A percentile compares a stretch with the other conserved stretches of the same genome.
Conservation (phyloP, 2,888 invertebrate genomes). For the Agonopterix arenella region DNA sequence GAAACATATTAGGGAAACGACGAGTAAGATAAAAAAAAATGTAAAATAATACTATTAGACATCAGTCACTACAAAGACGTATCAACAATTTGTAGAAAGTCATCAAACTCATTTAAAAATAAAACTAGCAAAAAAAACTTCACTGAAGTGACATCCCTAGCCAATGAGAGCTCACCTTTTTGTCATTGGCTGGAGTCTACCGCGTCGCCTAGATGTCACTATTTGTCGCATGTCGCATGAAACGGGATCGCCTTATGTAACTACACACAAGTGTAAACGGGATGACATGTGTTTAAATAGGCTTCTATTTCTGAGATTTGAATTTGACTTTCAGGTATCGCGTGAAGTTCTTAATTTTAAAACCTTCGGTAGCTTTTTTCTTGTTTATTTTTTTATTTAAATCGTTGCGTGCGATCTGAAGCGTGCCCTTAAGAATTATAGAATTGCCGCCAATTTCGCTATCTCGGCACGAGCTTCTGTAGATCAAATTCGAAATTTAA, state of each 20-base stretch:
- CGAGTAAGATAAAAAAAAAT: too few relatives aligned
- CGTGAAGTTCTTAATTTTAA: not conserved
- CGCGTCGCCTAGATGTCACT: constrained; percentile 50
- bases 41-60: too few relatives aligned
- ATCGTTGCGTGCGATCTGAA: constrained; percentile 34
- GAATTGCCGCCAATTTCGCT: constrained; percentile 26
- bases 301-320: constrained; percentile 9
- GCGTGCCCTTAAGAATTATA: constrained; percentile 39
- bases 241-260: constrained; percentile 22
- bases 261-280: constrained; percentile 17
- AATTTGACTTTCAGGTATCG: not conserved
- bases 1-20: too few relatives aligned
- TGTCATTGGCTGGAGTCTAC: constrained; percentile 40
- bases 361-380: not conserved
- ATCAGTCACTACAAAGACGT: too few relatives aligned
- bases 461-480: constrained; percentile 53
- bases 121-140: constrained; percentile 1
- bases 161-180: constrained; percentile 37
- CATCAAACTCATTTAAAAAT: too few relatives aligned
- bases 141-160: constrained; percentile 33
- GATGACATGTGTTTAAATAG: constrained; percentile 19
- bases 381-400: not conserved
- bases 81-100: too few relatives aligned
- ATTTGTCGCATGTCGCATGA: constrained; percentile 45
- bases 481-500: constrained; percentile 25